Evolutionary conservation across 2,797 vertebrate species (phyloP).

Genomic region (Sebastiscus albofasciatus): DNA sequence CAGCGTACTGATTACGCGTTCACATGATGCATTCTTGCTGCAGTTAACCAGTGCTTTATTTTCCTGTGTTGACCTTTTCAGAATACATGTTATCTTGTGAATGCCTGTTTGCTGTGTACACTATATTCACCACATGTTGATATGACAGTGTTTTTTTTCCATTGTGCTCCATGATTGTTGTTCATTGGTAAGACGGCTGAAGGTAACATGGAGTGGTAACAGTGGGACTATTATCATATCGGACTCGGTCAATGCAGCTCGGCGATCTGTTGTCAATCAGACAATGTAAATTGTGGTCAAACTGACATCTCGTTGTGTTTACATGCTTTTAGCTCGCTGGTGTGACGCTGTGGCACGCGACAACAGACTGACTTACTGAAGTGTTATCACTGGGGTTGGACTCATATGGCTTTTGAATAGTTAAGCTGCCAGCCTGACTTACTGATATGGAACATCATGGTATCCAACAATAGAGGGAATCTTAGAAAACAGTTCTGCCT

Average conservation of each 20-base stretch:
- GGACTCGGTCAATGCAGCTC: constrained; percentile 64
- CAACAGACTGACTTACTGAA: constrained; percentile 15
- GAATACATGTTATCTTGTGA: constrained; percentile 51
- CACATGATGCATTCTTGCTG: constrained; percentile 32
- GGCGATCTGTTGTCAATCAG: constrained; percentile 68
- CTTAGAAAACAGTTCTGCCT: not conserved
- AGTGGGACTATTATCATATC: constrained; percentile 62
- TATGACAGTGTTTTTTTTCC: constrained; percentile 5
- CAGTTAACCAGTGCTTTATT: constrained; percentile 51
- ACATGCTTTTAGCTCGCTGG: constrained; percentile 21
- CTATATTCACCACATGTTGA: constrained; percentile 42
- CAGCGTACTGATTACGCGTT: constrained; percentile 27
- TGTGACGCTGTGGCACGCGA: constrained; percentile 49
- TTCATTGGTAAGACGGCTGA: constrained; percentile 24
- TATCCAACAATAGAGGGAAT: not conserved
- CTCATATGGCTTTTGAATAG: not conserved
- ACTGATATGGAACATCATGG: not conserved
- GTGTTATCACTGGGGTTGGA: constrained; percentile 23
- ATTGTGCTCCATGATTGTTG: constrained; percentile 35
- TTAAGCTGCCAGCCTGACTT: not conserved
- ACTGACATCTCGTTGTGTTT: constrained; percentile 65
- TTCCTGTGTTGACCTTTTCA: constrained; percentile 46
- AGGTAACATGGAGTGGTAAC: constrained; percentile 33
- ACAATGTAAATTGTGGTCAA: constrained; percentile 71
- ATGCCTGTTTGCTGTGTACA: constrained; percentile 53